Conservation (phyloP, 1,140 invertebrate species). For the Listronotus oregonensis region DNA sequence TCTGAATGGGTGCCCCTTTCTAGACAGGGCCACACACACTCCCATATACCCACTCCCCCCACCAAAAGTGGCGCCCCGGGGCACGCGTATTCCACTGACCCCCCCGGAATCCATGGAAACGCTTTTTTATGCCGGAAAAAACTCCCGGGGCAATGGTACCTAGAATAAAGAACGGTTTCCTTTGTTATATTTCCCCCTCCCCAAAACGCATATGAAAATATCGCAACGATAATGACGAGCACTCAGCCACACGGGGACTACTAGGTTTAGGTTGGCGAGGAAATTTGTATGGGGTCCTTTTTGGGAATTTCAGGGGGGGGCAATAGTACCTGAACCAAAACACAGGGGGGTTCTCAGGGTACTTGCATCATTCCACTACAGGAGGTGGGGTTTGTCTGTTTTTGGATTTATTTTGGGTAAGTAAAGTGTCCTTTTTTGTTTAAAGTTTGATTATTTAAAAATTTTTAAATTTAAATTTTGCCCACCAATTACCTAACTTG, state of each 20-base stretch:
- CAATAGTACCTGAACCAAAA: slow-evolving; percentile 86
- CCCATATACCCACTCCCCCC: slow-evolving; percentile 86
- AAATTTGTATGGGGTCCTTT: slow-evolving; percentile 82
- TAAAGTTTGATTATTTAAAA: no score
- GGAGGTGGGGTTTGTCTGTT: slow-evolving; percentile 13
- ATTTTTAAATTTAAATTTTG: no score
- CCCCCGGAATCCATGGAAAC: slow-evolving; percentile 85
- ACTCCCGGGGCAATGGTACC: slow-evolving; percentile 80
- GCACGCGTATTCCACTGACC: slow-evolving; percentile 84
- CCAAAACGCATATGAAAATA: slow-evolving; percentile 87
- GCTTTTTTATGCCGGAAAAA: slow-evolving; percentile 60
- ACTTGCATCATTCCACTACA: slow-evolving; percentile 28
- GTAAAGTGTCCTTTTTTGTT: not conserved
- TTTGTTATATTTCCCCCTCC: slow-evolving; percentile 81
- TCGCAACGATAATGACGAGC: slow-evolving; percentile 89
- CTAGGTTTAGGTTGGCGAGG: slow-evolving; percentile 87
- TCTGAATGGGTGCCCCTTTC: slow-evolving; percentile 76
- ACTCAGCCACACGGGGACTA: slow-evolving; percentile 92
- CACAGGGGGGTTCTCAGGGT: slow-evolving; percentile 42
- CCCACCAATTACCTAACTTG: no score
- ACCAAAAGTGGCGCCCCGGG: slow-evolving; percentile 85
- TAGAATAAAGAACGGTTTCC: slow-evolving; percentile 63
- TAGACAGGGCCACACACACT: slow-evolving; percentile 80
- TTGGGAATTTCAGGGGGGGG: slow-evolving; percentile 85
- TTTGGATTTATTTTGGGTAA: slow-evolving; percentile 1